Evolutionary conservation across 2,888 invertebrate species (phyloP).

Genomic region (Drosophila glabriapex): DNA sequence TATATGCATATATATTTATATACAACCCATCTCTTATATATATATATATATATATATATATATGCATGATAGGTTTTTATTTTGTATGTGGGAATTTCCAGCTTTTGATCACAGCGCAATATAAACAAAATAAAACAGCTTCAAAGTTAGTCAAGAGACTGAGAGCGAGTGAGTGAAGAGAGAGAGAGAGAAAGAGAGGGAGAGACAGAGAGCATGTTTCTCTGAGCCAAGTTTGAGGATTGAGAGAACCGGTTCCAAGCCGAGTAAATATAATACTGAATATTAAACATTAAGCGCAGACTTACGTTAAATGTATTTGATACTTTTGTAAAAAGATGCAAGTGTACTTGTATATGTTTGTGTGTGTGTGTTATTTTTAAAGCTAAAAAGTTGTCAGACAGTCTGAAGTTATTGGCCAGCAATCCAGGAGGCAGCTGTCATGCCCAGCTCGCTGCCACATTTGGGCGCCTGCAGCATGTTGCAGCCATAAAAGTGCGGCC

Average conservation of each 20-base stretch:
- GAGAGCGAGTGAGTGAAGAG: neutral
- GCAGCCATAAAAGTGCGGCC: slow-evolving; percentile 86
- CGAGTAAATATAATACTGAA: slow-evolving; percentile 28
- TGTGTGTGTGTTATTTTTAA: slow-evolving; percentile 21
- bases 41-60: slow-evolving; percentile 23
- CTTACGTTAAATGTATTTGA: slow-evolving; percentile 37
- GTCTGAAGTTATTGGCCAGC: slow-evolving; percentile 62
- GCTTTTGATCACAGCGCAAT: slow-evolving; percentile 58
- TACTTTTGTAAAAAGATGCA: slow-evolving; percentile 21
- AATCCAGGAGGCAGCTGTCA: slow-evolving; percentile 77
- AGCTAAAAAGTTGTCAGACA: slow-evolving; percentile 29
- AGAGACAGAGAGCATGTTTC: neutral
- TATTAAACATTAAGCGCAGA: slow-evolving; percentile 14
- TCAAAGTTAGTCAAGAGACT: slow-evolving; percentile 8
- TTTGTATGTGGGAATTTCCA: slow-evolving; percentile 69
- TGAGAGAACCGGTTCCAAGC: slow-evolving; percentile 42
- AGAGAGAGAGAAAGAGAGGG: slow-evolving; percentile 6
- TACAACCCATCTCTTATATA: neutral
- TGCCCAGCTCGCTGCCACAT: slow-evolving; percentile 83
- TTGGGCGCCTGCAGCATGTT: slow-evolving; percentile 69
- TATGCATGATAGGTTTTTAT: slow-evolving; percentile 56
- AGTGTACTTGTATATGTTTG: neutral
- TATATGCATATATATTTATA: slow-evolving; percentile 29
- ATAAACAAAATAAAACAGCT: slow-evolving; percentile 47
- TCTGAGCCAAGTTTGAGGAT: no score